phyloP scores from a whole-genome alignment of 1,140 invertebrate species.

The Bombus balteatus region DNA sequence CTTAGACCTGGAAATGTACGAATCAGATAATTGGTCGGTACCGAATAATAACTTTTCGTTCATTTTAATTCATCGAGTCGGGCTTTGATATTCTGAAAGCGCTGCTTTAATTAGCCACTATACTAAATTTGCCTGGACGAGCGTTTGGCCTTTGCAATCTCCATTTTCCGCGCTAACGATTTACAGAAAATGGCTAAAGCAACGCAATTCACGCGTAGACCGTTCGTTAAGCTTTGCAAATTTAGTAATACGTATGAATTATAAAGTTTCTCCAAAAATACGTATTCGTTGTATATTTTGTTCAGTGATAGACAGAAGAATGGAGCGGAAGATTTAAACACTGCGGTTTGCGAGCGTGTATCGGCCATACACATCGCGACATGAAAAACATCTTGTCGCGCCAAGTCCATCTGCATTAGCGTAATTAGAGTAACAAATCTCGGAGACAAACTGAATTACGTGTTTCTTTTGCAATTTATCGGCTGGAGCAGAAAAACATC shows the following conservation, averaged over 20 bases:
- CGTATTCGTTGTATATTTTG: neutral
- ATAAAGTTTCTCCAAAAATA: neutral
- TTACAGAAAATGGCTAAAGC: neutral
- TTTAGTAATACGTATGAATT: too few species aligned
- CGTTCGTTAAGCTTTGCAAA: too few species aligned
- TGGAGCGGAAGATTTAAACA: neutral
- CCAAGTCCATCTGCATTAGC: slow-evolving; percentile 38
- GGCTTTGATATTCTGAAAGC: neutral
- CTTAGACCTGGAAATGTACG: too few species aligned
- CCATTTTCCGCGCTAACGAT: slow-evolving; percentile 12
- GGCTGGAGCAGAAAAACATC: neutral
- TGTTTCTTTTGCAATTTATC: neutral
- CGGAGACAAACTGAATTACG: neutral
- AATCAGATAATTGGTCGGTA: too few species aligned
- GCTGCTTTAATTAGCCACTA: neutral
- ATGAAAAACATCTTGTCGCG: slow-evolving; percentile 28
- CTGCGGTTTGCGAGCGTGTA: neutral
- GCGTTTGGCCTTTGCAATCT: neutral
- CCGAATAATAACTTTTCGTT: neutral
- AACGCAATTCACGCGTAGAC: neutral
- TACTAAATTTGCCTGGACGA: neutral
- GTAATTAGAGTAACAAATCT: slow-evolving; percentile 34
- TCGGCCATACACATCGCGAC: neutral
- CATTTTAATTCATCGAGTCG: neutral
- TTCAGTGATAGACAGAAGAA: neutral